Conservation (phyloP, 2,888 invertebrate species). For the Drosophila stalkeri region DNA sequence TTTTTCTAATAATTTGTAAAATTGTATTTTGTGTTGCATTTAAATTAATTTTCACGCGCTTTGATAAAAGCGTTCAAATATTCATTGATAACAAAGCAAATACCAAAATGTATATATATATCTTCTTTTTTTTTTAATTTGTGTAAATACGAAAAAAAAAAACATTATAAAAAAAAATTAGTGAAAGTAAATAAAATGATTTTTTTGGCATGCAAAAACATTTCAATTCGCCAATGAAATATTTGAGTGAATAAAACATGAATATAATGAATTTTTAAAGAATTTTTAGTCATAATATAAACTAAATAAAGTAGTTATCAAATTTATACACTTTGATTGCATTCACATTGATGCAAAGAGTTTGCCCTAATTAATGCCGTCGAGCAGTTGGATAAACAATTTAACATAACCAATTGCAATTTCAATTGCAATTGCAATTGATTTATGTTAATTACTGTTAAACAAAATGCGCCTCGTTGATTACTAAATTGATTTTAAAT, state of each 20-base stretch:
- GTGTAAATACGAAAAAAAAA: conserved; percentile 1
- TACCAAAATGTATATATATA: conserved; percentile 6
- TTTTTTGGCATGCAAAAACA: conserved; percentile 22
- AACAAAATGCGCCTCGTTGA: conserved; percentile 68
- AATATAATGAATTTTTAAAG: not conserved
- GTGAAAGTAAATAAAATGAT: conserved; percentile 11
- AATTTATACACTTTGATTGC: not conserved
- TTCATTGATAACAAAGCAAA: conserved; percentile 30
- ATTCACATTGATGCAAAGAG: not conserved
- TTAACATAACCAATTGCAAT: conserved; percentile 41
- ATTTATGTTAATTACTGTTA: conserved; percentile 79
- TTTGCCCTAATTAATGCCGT: conserved; percentile 32
- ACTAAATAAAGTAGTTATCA: not conserved
- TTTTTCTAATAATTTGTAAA: conserved; percentile 15
- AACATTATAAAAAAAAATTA: conserved; percentile 2
- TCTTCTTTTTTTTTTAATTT: conserved; percentile 12
- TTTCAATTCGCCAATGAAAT: conserved; percentile 24
- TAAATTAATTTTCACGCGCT: conserved; percentile 64
- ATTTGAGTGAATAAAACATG: conserved; percentile 4
- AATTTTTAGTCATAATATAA: not conserved
- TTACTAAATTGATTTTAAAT: conserved; percentile 75
- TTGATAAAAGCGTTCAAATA: conserved; percentile 24
- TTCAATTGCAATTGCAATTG: conserved; percentile 39
- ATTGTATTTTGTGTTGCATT: conserved; percentile 5
- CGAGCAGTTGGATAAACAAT: conserved; percentile 58